Base-by-base conservation (phyloP, 2,797 vertebrate species). In the Momotus momota region DNA sequence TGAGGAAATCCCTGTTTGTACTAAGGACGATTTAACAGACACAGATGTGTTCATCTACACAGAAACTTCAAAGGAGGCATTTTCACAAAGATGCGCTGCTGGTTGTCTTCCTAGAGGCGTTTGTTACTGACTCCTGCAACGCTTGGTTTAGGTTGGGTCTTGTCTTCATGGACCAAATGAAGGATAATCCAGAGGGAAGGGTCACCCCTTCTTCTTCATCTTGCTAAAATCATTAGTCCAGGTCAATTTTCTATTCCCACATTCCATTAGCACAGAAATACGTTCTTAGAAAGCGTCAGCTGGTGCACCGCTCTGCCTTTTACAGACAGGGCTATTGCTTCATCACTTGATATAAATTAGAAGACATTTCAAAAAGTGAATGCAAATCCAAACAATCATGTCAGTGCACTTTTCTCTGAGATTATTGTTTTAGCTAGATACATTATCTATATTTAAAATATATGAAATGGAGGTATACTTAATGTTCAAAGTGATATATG, bases 371-470 rank as follows among this genome's bases (percentile, higher is more conserved):
- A 81, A 70, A 72, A 66, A 95, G 88, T 66, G 64, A 81, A 90
- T 82, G 81, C 57, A 67, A 86, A 88, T 65, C 80, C 52, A 89
- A 93, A 97, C 65, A 83, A 83, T 96, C 38, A 93, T 82, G 88
- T 84, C 61, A 35, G 40, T 83, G 38, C 66, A 61, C 70, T 86
- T 95, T 97, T 71, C 54, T 86, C 58, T 79, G 74, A 90, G 81
- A 81, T 81, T 81, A 81, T 90, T 95, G 93, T 79, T 78, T 61
- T 93, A 94, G 69, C 83, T 52, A 81, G 21, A 27, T 93, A 89
- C 90, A 96, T 94, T 94, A 94, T 81, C 96, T 97, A 81, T 96
- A 97, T 96, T 97, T 97, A 97, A 96, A 96, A 96, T 96, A 97
- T 93, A 94, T 95, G 96, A 97, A 97, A 96, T 93, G 80, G 91